phyloP scores from a whole-genome alignment of 1,140 invertebrate genomes.

The Drosophila nannoptera region DNA sequence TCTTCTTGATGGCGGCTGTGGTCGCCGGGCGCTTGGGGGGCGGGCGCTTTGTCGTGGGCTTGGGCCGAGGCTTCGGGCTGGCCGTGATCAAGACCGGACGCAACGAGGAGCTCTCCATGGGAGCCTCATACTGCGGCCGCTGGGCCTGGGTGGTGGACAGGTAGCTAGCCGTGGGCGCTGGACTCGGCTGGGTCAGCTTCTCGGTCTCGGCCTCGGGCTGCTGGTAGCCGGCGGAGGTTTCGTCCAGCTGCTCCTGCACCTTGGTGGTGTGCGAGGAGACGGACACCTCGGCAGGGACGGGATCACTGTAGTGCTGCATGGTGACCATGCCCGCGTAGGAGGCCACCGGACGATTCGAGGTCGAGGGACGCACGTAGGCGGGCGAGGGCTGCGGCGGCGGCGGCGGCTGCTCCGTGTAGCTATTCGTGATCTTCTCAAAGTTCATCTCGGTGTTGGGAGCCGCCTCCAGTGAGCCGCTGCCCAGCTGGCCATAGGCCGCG shows the following conservation, averaged over 20 bases:
- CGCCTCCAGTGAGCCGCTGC: constrained; percentile 46
- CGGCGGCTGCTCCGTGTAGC: constrained; percentile 47
- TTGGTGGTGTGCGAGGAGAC: constrained; percentile 75
- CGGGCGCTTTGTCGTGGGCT: constrained; percentile 49
- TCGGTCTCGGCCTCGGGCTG: constrained; percentile 13
- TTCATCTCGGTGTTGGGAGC: constrained; percentile 46
- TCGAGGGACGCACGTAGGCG: constrained; percentile 54
- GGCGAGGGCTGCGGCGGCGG: constrained; percentile 42
- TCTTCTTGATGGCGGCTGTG: constrained; percentile 22
- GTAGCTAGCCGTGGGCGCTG: constrained; percentile 43
- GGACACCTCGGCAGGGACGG: constrained; percentile 65
- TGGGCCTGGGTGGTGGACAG: constrained; percentile 31
- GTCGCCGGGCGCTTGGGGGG: background rate
- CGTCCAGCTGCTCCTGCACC: constrained; percentile 58
- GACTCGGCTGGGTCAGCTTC: constrained; percentile 15
- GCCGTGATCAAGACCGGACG: constrained; percentile 59
- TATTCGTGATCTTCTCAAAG: constrained; percentile 56
- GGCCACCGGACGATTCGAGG: constrained; percentile 59
- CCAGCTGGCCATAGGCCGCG: constrained; percentile 29
- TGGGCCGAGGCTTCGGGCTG: constrained; percentile 56
- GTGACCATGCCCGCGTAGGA: constrained; percentile 73
- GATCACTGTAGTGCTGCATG: constrained; percentile 63
- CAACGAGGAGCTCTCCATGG: constrained; percentile 40
- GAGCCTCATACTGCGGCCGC: constrained; percentile 51
- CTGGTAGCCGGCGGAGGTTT: constrained; percentile 43